A percentile compares a stretch with the other conserved stretches of the same genome.
These are phyloP conservation scores for Xyliphius kryptos DNA, from an alignment of 2,113 vertebrate species.

Conservation along the genomic window DNA sequence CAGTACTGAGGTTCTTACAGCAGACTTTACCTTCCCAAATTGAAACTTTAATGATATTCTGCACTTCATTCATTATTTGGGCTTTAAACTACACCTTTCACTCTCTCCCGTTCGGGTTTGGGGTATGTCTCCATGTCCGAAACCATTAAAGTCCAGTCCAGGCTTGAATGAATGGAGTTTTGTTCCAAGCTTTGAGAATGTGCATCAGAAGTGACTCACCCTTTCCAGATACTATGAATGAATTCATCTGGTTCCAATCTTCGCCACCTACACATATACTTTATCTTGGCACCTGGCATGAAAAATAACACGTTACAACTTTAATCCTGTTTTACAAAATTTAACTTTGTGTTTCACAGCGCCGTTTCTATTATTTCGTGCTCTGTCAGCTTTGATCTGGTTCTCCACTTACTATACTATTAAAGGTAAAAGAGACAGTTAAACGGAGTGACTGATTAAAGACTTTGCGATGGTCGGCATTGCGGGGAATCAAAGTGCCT, in stretches of 20 bases:
- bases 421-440: too few species aligned
- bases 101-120: too few species aligned
- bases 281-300: slow-evolving; percentile 18
- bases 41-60: too few species aligned
- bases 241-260: slow-evolving; percentile 36
- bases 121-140: background rate
- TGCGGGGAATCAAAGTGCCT: too few species aligned
- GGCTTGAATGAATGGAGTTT: slow-evolving; percentile 26
- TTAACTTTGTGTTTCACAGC: too few species aligned
- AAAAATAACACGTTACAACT: slow-evolving; percentile 6
- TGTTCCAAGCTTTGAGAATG: slow-evolving; percentile 23
- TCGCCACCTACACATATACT: slow-evolving; percentile 27
- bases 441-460: too few species aligned
- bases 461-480: too few species aligned
- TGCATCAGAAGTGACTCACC: slow-evolving; percentile 31
- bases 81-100: too few species aligned
- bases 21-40: background rate
- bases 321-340: slow-evolving; percentile 11
- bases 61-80: too few species aligned
- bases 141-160: slow-evolving; percentile 10
- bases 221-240: slow-evolving; percentile 38
- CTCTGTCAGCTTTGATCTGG: too few species aligned
- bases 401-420: too few species aligned
- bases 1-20: background rate
- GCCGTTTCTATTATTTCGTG: too few species aligned